A percentile compares a stretch with the other conserved stretches of the same genome.
phyloP scores from a whole-genome alignment of 2,113 vertebrate species.

The Speoplatyrhinus poulsoni region DNA sequence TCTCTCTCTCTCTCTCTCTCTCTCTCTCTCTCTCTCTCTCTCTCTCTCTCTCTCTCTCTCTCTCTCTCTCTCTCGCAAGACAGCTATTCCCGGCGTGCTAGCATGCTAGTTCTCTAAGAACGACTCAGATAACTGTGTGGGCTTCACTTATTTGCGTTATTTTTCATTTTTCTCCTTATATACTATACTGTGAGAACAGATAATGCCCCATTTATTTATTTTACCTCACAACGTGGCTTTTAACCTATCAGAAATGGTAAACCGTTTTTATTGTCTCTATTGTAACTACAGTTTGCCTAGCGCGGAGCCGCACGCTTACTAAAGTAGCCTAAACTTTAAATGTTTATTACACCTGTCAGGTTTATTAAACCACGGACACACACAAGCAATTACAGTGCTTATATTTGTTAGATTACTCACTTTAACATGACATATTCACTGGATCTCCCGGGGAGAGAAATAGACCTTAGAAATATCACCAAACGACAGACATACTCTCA shows the following conservation, averaged over 20 bases:
- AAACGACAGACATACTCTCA: conserved; percentile 23
- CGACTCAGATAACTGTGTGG: conserved; percentile 56
- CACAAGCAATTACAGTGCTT: conserved; percentile 36
- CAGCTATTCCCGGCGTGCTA: not conserved
- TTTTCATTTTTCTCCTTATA: conserved; percentile 23
- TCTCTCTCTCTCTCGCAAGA: conserved; percentile 57
- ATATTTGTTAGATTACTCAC: conserved; percentile 41
- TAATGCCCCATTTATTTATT: conserved; percentile 2
- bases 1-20: too few species aligned
- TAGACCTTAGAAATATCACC: conserved; percentile 2
- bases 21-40: too few species aligned
- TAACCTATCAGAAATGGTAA: conserved; percentile 8
- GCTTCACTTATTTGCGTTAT: conserved; percentile 31
- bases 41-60: too few species aligned
- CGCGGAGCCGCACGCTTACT: not conserved
- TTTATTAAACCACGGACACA: conserved; percentile 36
- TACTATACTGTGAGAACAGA: conserved; percentile 20
- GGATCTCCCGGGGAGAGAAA: conserved; percentile 45
- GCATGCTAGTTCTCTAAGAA: conserved; percentile 67
- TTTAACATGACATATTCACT: conserved; percentile 32
- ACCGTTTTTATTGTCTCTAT: not conserved
- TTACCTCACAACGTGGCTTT: conserved; percentile 5
- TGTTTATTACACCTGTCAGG: conserved; percentile 23
- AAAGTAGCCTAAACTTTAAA: conserved; percentile 3
- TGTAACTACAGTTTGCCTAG: not conserved